Conservation (phyloP, 2,888 invertebrate species). For the Watsonalla cultraria region DNA sequence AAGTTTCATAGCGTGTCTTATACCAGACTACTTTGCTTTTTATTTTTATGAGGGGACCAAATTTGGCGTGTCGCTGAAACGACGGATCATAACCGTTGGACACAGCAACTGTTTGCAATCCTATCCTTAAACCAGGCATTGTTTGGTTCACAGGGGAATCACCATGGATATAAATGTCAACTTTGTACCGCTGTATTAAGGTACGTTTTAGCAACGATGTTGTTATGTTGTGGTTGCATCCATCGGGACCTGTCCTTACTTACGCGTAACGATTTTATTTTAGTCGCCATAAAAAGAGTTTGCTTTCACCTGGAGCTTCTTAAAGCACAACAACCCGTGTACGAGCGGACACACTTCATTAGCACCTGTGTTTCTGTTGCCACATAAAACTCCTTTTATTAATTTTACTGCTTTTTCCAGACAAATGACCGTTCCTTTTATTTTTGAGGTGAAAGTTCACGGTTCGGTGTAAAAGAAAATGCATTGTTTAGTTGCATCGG, state of each 20-base stretch:
- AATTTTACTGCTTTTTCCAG: constrained; percentile 12
- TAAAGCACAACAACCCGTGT: constrained; percentile 31
- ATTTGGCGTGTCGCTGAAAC: constrained; percentile 71
- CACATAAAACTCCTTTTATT: constrained; percentile 30
- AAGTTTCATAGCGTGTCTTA: constrained; percentile 52
- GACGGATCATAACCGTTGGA: constrained; percentile 71
- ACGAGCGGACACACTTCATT: constrained; percentile 53
- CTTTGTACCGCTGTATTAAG: constrained; percentile 30
- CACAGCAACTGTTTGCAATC: constrained; percentile 68
- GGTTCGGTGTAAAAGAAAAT: constrained; percentile 17
- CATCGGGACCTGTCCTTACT: constrained; percentile 43
- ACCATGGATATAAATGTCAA: constrained; percentile 24
- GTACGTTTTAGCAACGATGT: constrained; percentile 28
- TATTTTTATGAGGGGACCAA: constrained; percentile 70
- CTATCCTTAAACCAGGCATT: constrained; percentile 54
- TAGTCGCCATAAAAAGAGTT: constrained; percentile 53
- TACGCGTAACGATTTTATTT: constrained; percentile 59
- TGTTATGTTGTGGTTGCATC: constrained; percentile 43
- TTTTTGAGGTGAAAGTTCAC: constrained; percentile 11
- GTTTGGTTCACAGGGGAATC: constrained; percentile 41
- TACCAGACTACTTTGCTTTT: constrained; percentile 55
- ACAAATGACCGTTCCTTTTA: constrained; percentile 1
- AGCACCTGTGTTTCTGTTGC: constrained; percentile 29
- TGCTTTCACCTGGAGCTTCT: constrained; percentile 53
- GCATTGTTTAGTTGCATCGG: constrained; percentile 18